phyloP scores from a whole-genome alignment of 2,113 vertebrate genomes.

The Pundamilia nyererei region DNA sequence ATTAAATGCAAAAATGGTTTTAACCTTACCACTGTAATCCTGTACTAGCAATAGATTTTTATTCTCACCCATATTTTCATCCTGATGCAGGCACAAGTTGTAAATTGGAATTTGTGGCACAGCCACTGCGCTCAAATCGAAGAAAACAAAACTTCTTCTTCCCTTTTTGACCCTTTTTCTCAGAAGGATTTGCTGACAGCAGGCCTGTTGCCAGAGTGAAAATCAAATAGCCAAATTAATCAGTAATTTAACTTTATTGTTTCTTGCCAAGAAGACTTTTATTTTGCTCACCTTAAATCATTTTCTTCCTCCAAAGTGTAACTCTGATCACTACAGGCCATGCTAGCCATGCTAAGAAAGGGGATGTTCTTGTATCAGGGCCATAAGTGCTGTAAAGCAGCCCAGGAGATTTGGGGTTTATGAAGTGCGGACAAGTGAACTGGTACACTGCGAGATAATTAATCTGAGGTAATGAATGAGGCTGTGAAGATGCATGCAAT shows the following conservation, averaged over 20 bases:
- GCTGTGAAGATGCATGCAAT: conserved; percentile 58
- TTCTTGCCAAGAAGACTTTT: neutral
- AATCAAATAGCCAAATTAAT: neutral
- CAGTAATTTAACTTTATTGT: neutral
- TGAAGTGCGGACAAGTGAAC: conserved; percentile 59
- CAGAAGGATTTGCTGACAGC: neutral
- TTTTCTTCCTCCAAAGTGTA: neutral
- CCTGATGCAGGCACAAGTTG: conserved; percentile 1
- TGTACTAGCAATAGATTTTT: conserved; percentile 27
- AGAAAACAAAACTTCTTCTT: neutral
- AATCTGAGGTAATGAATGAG: conserved; percentile 65
- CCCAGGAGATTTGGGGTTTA: conserved; percentile 54
- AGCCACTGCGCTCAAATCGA: neutral
- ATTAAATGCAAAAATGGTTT: conserved; percentile 50
- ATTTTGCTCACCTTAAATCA: neutral
- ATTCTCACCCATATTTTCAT: conserved; percentile 28
- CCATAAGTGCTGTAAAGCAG: conserved; percentile 1
- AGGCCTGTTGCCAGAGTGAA: neutral
- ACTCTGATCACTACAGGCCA: neutral
- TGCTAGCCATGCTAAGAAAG: neutral
- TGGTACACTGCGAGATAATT: conserved; percentile 57
- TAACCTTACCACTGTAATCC: conserved; percentile 62
- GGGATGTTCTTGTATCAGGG: neutral
- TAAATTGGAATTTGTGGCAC: conserved; percentile 6
- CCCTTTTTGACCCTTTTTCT: neutral